Evolutionary conservation across 2,113 vertebrate species (phyloP).

Genomic region (Chaenogobius annularis): DNA sequence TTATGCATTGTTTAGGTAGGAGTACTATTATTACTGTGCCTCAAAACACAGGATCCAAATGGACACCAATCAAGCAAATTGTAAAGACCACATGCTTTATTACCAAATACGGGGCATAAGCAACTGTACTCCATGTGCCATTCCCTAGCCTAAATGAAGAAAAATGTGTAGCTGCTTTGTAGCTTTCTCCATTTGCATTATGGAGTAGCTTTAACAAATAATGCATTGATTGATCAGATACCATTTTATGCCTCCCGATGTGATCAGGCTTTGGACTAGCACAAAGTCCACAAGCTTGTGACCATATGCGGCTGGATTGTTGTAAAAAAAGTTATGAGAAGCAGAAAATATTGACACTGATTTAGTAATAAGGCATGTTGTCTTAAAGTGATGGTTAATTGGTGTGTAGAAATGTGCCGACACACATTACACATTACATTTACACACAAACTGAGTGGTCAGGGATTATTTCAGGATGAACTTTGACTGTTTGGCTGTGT

Average conservation of each 20-base stretch:
- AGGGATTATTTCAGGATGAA: slow-evolving; percentile 71
- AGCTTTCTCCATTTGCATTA: neutral
- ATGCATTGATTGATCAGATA: neutral
- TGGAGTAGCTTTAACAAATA: neutral
- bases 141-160: neutral
- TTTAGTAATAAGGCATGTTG: neutral
- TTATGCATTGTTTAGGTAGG: slow-evolving; percentile 64
- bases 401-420: slow-evolving; percentile 30
- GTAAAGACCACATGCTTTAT: neutral
- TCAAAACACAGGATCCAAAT: slow-evolving; percentile 67
- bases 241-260: neutral
- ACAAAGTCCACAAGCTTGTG: neutral
- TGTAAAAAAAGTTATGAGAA: neutral
- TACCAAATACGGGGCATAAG: neutral
- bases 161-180: neutral
- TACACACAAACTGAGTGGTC: slow-evolving; percentile 58
- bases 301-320: neutral
- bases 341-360: neutral
- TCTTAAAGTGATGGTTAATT: neutral
- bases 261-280: neutral
- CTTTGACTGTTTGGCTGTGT: slow-evolving; percentile 64
- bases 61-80: slow-evolving; percentile 7
- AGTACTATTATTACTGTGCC: slow-evolving; percentile 71
- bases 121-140: neutral
- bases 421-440: slow-evolving; percentile 4